Base-by-base conservation (phyloP, 2,888 invertebrate species). In the Limnephilus lunatus region DNA sequence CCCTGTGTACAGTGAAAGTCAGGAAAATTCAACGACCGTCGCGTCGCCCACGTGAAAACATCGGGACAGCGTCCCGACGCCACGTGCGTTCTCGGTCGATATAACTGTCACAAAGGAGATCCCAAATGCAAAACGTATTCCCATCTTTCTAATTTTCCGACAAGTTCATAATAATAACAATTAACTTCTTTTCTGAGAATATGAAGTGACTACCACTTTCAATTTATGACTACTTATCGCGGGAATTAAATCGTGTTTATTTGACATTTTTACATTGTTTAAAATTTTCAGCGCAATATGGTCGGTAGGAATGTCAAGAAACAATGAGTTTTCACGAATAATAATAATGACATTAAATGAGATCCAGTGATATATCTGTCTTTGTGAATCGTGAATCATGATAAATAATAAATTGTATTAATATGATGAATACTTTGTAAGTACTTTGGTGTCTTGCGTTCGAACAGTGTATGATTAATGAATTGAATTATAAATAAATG, bases 1-100 rank as follows among this genome's bases (percentile, higher is more conserved):
- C 9, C 25, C 68, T 68, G 9, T 68, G 68, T 68, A 25, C 25
- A 68, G 68, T n/a, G 68, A n/a, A 68, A 68, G 68, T 68, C 68
- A 31, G 81, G 83, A 90, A 90, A 83, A 88, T 80, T 68, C 88
- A 32, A 88, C 53, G 32, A 14, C 32, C 82, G 48, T 81, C 81
- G 39, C 81, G 31, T n/a, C 89, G 30, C 83, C 11, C 48, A 81
- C 90, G 82, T 89, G 35, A 86, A 44, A 82, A 86, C 83, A 86
- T 15, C 86, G n/a, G 48, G 14, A 82, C 19, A 81, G 68, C 92
- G 83, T 88, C 92, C 90, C 92, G 91, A 89, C 91, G 90, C 92
- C 92, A 92, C 92, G 92, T 92, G 92, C 86, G 85, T 39, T 39
- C 86, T n/a, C 39, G 92, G 91, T 91, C 92, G 92, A 91, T 91